These are phyloP conservation scores for Uloborus diversus DNA, from an alignment of 1,140 invertebrate genomes.

Conservation along the genomic window DNA sequence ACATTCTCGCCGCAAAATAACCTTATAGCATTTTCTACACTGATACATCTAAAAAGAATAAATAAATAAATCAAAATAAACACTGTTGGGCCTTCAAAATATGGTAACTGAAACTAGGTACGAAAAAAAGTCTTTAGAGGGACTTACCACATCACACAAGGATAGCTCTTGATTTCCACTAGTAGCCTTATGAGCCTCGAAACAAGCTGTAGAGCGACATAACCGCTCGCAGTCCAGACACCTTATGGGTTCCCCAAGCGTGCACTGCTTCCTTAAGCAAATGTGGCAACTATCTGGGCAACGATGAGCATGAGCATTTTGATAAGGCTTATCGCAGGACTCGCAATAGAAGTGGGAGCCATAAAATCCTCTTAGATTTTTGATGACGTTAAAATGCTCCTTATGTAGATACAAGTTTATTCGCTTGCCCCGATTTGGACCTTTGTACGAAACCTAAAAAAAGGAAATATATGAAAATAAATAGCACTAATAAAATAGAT, in stretches of 20 bases:
- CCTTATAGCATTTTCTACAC: background rate
- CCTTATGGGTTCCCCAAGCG: background rate
- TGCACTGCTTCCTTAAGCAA: background rate
- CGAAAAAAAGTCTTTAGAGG: background rate
- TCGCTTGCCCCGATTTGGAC: background rate
- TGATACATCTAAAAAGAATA: background rate
- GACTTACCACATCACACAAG: background rate
- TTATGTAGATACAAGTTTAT: background rate
- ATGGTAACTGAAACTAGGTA: background rate
- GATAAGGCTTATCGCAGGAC: background rate
- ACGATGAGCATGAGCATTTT: background rate
- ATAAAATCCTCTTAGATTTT: background rate
- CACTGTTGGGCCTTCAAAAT: too few species aligned
- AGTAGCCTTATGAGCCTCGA: background rate
- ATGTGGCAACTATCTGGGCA: background rate
- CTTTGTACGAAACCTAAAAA: constrained; percentile 1
- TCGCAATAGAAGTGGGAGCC: background rate
- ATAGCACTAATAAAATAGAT: too few species aligned
- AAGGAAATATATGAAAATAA: too few species aligned
- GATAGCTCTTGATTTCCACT: background rate
- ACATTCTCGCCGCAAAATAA: background rate
- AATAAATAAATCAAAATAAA: background rate
- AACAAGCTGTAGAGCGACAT: background rate
- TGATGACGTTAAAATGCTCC: background rate
- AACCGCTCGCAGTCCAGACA: background rate